These are phyloP conservation scores for Apis florea DNA, from an alignment of 1,140 invertebrate species.

Conservation along the genomic window DNA sequence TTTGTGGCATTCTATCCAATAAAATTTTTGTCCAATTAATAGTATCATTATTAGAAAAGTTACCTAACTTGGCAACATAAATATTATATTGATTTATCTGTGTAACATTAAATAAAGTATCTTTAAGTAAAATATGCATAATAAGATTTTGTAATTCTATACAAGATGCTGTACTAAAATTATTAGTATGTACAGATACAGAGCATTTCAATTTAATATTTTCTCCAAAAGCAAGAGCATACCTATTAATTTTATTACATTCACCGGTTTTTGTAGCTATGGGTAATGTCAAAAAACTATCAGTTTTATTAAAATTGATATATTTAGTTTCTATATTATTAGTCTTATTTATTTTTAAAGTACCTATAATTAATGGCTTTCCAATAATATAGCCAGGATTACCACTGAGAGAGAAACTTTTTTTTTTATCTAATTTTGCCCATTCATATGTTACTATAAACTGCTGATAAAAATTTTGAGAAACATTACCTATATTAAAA, in stretches of 20 bases:
- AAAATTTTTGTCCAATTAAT: slow-evolving; percentile 82
- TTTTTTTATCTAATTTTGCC: slow-evolving; percentile 71
- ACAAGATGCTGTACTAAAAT: slow-evolving; percentile 77
- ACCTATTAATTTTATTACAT: slow-evolving; percentile 75
- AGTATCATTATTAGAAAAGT: slow-evolving; percentile 76
- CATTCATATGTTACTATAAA: slow-evolving; percentile 81
- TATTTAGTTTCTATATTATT: slow-evolving; percentile 59
- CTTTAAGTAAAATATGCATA: slow-evolving; percentile 71
- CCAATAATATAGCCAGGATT: slow-evolving; percentile 85
- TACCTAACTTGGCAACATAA: slow-evolving; percentile 83
- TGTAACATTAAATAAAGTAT: slow-evolving; percentile 70
- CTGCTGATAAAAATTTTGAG: slow-evolving; percentile 78
- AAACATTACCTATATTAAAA: slow-evolving; percentile 76
- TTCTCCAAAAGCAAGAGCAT: slow-evolving; percentile 79
- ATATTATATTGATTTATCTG: slow-evolving; percentile 66
- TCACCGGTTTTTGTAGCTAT: slow-evolving; percentile 70
- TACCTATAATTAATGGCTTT: slow-evolving; percentile 83
- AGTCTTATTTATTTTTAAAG: slow-evolving; percentile 65
- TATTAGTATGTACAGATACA: slow-evolving; percentile 62
- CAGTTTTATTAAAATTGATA: slow-evolving; percentile 67
- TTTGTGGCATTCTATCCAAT: slow-evolving; percentile 70
- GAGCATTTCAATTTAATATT: slow-evolving; percentile 79
- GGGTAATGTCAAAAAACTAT: slow-evolving; percentile 78
- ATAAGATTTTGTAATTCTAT: slow-evolving; percentile 77
- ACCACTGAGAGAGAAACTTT: slow-evolving; percentile 82